phyloP scores from a whole-genome alignment of 2,113 vertebrate species.

The Scolopax mira region DNA sequence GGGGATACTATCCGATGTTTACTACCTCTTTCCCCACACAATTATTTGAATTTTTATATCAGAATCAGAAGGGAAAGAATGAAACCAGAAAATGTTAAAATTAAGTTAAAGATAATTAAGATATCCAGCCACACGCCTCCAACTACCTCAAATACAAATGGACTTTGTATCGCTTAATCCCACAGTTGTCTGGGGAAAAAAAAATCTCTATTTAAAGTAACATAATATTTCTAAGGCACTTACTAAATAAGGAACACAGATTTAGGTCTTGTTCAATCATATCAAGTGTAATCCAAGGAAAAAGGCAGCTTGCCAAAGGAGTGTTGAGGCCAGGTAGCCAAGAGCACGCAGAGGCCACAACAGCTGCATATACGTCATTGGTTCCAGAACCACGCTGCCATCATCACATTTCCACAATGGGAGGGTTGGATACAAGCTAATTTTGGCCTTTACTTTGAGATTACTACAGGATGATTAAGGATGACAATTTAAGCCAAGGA shows the following conservation, averaged over 20 bases:
- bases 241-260: not conserved
- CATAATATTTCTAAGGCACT: not conserved
- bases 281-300: not conserved
- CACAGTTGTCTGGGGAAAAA: not conserved
- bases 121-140: not conserved
- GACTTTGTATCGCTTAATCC: not conserved
- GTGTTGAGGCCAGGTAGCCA: not conserved
- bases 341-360: not conserved
- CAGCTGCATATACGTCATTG: fast-evolving
- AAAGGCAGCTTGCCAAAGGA: not conserved
- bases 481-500: not conserved
- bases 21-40: not conserved
- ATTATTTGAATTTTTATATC: not conserved
- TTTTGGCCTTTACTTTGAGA: not conserved
- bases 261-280: not conserved
- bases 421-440: not conserved
- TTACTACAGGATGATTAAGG: not conserved
- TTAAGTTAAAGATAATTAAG: not conserved
- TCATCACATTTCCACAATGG: too few relatives aligned
- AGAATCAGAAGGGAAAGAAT: not conserved
- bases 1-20: not conserved
- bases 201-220: not conserved
- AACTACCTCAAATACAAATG: not conserved
- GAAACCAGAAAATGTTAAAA: not conserved
- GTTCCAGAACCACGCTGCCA: not conserved